Conservation (phyloP, 2,888 invertebrate genomes). For the Brenthis hecate region DNA sequence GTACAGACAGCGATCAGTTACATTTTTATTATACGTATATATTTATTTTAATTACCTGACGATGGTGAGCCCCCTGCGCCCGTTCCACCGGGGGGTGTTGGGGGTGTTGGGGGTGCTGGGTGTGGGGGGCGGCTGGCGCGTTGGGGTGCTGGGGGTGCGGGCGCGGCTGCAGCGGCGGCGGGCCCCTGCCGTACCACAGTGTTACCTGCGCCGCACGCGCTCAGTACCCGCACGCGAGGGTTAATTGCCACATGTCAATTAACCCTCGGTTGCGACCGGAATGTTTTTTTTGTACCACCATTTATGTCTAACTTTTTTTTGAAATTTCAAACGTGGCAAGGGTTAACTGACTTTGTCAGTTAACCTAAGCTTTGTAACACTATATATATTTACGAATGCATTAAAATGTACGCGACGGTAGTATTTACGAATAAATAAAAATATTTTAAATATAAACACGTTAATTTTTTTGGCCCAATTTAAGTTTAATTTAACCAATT, state of each 20-base stretch:
- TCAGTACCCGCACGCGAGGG: conserved; percentile 43
- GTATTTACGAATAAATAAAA: too few relatives aligned
- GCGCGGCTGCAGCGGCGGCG: conserved; percentile 43
- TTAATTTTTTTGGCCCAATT: too few relatives aligned
- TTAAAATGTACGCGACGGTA: too few relatives aligned
- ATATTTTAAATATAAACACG: too few relatives aligned
- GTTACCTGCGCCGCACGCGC: conserved; percentile 58
- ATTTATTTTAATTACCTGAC: conserved; percentile 10
- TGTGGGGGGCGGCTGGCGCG: too few relatives aligned
- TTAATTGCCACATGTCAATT: conserved; percentile 59
- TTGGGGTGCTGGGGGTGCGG: conserved; percentile 39
- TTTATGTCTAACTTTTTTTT: not conserved
- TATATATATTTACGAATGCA: too few relatives aligned
- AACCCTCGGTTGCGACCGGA: conserved; percentile 49
- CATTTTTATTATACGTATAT: too few relatives aligned
- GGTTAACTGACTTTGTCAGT: too few relatives aligned
- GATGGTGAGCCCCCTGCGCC: conserved; percentile 11
- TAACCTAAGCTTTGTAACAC: too few relatives aligned
- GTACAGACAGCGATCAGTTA: too few relatives aligned
- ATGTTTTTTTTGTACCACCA: not conserved
- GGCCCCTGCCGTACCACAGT: conserved; percentile 58
- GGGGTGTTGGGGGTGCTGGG: conserved; percentile 23
- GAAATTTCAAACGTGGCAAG: too few relatives aligned
- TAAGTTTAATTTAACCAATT: too few relatives aligned
- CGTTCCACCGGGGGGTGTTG: conserved; percentile 1